These are phyloP conservation scores for Pseudolycoriella hygida DNA, from an alignment of 2,888 invertebrate species.

Conservation along the genomic window DNA sequence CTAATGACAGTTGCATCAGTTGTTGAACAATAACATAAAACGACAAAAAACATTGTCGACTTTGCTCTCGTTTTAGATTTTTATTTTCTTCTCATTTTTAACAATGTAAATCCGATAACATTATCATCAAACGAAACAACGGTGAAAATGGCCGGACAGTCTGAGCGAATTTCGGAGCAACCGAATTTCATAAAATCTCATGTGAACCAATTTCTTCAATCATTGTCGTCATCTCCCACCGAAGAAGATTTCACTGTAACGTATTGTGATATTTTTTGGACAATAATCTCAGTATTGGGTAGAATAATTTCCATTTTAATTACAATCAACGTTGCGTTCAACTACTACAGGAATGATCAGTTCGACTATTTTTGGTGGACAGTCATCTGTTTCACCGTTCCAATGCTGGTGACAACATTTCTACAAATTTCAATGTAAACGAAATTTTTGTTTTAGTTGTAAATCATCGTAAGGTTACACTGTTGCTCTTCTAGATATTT, in stretches of 20 bases:
- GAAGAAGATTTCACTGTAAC: constrained; percentile 11
- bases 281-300: constrained; percentile 17
- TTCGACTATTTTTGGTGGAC: constrained; percentile 20
- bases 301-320: constrained; percentile 16
- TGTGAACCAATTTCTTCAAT: constrained; percentile 1
- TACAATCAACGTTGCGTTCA: constrained; percentile 17
- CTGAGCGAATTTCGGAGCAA: no score
- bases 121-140: no score
- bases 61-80: no score
- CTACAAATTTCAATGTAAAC: constrained; percentile 21
- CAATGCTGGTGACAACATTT: constrained; percentile 18
- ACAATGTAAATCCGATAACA: no score
- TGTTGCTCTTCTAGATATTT: constrained; percentile 15
- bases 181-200: not conserved
- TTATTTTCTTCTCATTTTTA: no score
- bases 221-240: constrained; percentile 2
- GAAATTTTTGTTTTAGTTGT: not conserved
- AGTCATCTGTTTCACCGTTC: constrained; percentile 17
- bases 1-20: no score
- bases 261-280: constrained; percentile 16
- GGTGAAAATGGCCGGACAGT: no score
- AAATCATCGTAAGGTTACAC: not conserved
- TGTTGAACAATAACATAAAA: no score
- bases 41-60: no score
- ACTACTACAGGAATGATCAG: constrained; percentile 16